Base-by-base conservation (phyloP, 2,113 vertebrate species). In the Vanacampus margaritifer region DNA sequence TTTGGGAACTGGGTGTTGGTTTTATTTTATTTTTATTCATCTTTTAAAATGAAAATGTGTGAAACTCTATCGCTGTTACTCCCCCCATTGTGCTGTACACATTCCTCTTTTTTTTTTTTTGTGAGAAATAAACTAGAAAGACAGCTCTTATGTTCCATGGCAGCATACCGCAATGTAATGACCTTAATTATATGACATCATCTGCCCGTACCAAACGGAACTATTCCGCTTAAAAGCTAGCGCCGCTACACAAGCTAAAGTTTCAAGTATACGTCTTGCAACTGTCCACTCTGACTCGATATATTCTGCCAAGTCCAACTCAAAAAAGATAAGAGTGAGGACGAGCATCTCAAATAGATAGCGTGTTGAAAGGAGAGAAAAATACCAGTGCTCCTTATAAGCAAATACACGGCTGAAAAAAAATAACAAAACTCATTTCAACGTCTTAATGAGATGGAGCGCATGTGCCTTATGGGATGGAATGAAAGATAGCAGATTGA, bases 281-380 rank as follows among this genome's bases (percentile, higher is more conserved):
- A 69, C 79, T 84, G 80, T 84, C 68, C 45, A 24, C 69, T 64
- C 69, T 75, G 78, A 86, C 81, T 74, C 64, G 43, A 24, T 13
- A 16, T 23, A 28, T 79, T 82, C 72, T 69, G 43, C 26, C 63
- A 65, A 65, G 59, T 46, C 65, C 72, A 36, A 59, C n/a, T 66
- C 50, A 69, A 69, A 70, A n/a, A 66, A 67, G 64, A 74, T 48
- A 45, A 57, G 61, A 75, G 71, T 60, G 46, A 75, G 59, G 67
- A 64, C 9, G 41, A 57, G 21, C 13, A n/a, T 62, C 24, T 54
- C 50, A 48, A 43, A 53, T 48, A 56, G 61, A 64, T 64, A 26
- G 8, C 41, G 63, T 48, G 68, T 43, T 1, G 0, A 41, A 65
- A 60, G 5, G 8, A 45, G 71, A 23, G 26, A 39, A 43, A 41